Evolutionary conservation across 2,888 invertebrate species (phyloP), one percentile per base, ranked within the genome.

Genomic region (Hoplodrina blanda): DNA sequence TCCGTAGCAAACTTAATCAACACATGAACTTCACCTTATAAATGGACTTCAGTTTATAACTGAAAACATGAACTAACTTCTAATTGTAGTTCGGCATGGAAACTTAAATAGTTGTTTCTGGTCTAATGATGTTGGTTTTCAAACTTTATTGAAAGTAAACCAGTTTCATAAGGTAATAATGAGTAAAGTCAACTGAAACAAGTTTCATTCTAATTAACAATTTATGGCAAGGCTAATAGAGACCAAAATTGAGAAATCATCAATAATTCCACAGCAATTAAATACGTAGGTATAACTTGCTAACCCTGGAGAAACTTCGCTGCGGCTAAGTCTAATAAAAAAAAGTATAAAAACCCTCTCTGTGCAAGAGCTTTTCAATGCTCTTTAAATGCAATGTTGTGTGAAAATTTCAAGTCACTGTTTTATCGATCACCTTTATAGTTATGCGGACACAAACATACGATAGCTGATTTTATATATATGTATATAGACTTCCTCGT

Each of bases 1-100:
- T 20, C 30, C 15, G 10, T 19, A 54, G 1, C 8, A 72, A 70
- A 73, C 41, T 49, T 33, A 55, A 70, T 55, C 73, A 54, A 46
- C 20, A 10, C n/a, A 33, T 49, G 30, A 73, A 73, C 13, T 71
- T 20, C 10, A 15, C 46, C 17, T 53, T 49, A 15, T 11, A 20
- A 4, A 17, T 15, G 19, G 13, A 20, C 46, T 70, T 41, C 17
- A 54, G 37, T 62, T 54, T 54, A 15, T 25, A 54, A 55, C 37
- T 59, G 19, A 52, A 53, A 37, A 30, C 13, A 15, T 20, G 10
- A 37, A 37, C 53, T 13, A 37, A 37, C 53, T 13, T 10, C 25
- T 19, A 52, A n/a, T 25, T 46, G 30, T 46, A 1, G 17, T 33
- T n/a, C n/a, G 44, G 5, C 7, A 17, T 33, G 2, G 20, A 53